Evolutionary conservation across 2,797 vertebrate species (phyloP), one percentile per base, ranked within the genome.

Genomic region (Nothura maculosa): DNA sequence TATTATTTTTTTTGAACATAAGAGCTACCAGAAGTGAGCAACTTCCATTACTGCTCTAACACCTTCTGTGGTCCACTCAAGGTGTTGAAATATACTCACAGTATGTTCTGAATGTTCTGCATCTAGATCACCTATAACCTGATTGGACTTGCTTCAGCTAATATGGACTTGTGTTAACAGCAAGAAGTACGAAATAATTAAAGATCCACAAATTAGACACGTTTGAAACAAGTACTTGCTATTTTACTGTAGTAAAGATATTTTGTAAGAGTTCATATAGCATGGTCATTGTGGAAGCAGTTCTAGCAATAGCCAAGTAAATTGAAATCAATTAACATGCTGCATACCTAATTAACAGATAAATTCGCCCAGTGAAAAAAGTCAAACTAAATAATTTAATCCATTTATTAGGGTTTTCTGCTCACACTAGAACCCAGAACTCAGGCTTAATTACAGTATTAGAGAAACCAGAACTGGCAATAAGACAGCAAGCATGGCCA

Each of bases 401-500:
- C 28, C 34, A 36, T 58, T 86, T 86, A 61, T 75, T 69, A 75
- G 3, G 18, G n/a, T 21, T 55, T 91, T 14, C 25, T 75, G 30
- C 19, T n/a, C 36, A 70, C 22, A 58, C 9, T 21, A 50, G 47
- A 67, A 22, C 12, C 9, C 22, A 15, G 47, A 72, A 13, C 47
- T 58, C 16, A 62, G 22, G 61, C 10, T 21, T 69, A 38, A 64
- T 55, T 18, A 22, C 38, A 47, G n/a, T 60, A 40, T 54, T 32
- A 62, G 14, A 77, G 54, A 55, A 81, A 55, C 3, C 66, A 20
- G 12, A 50, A 78, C 21, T 18, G 34, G 32, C 1, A 1, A 48
- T 78, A 19, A 3, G 4, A 16, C 36, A 48, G 18, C n/a, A 73
- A 2, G 2, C n/a, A 30, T 3, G 0, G 8, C 30, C 40, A 50